phyloP scores from a whole-genome alignment of 1,140 invertebrate genomes.

The Sitobion miscanthi region DNA sequence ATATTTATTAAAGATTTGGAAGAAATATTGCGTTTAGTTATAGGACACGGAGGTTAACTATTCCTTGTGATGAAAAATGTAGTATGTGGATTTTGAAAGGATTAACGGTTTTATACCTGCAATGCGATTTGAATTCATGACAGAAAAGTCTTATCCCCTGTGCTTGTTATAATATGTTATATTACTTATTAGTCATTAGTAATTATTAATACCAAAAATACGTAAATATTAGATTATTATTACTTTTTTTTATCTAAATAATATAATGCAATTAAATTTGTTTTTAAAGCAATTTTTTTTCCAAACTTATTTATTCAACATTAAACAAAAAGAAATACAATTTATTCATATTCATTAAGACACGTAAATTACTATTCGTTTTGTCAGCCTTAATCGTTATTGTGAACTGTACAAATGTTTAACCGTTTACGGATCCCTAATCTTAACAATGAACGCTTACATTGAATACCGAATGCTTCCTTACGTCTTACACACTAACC shows the following conservation, averaged over 20 bases:
- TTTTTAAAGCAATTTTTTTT: not conserved
- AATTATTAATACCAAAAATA: not conserved
- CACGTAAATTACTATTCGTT: not conserved
- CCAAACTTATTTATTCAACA: not conserved
- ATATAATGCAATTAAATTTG: not conserved
- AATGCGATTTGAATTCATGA: not conserved
- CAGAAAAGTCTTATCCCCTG: not conserved
- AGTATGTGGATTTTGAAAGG: not conserved
- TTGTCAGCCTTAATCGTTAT: not conserved
- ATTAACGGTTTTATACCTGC: not conserved
- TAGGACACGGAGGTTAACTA: not conserved
- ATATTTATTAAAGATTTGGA: not conserved
- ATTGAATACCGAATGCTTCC: not conserved
- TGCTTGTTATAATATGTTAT: no score
- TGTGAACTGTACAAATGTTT: slow-evolving; percentile 3
- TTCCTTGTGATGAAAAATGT: not conserved
- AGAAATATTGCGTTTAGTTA: not conserved
- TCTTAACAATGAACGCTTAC: not conserved
- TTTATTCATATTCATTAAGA: not conserved
- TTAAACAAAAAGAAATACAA: not conserved
- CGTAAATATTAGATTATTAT: no score
- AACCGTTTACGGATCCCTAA: not conserved
- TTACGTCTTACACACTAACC: not conserved
- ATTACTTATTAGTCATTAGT: not conserved
- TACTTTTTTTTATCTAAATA: not conserved